These are phyloP conservation scores for Gryllus longicercus DNA, from an alignment of 2,888 invertebrate species.

Conservation along the genomic window DNA sequence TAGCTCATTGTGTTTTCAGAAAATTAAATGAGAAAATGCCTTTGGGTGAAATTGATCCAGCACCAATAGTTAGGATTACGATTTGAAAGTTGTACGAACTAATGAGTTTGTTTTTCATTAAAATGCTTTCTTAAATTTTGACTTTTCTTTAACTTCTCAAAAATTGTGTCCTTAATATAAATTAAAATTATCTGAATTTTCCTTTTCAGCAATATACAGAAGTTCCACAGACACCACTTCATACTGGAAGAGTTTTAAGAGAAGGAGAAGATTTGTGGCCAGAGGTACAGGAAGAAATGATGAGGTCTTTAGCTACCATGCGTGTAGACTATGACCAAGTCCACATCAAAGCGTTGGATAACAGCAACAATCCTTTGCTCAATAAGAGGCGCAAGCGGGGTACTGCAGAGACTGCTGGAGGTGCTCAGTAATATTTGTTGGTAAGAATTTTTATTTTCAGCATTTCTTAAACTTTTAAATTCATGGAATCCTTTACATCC, in stretches of 20 bases:
- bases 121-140: too few relatives aligned
- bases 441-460: neutral
- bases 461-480: neutral
- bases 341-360: constrained; percentile 87
- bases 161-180: neutral
- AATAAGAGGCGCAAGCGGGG: constrained; percentile 62
- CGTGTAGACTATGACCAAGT: constrained; percentile 94
- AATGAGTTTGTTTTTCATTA: too few relatives aligned
- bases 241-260: constrained; percentile 81
- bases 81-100: too few relatives aligned
- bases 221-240: constrained; percentile 92
- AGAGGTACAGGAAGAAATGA: constrained; percentile 99
- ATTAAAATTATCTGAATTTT: too few relatives aligned
- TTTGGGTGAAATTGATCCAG: too few relatives aligned
- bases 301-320: constrained; percentile 95
- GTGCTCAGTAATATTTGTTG: neutral
- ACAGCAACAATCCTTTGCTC: constrained; percentile 87
- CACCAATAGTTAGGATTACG: too few relatives aligned
- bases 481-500: neutral
- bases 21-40: too few relatives aligned
- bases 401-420: constrained; percentile 22
- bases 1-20: too few relatives aligned
- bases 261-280: constrained; percentile 94
- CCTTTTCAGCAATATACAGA: constrained; percentile 64
- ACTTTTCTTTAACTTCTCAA: neutral